phyloP scores from a whole-genome alignment of 2,113 vertebrate species.

The Zosterops borbonicus region DNA sequence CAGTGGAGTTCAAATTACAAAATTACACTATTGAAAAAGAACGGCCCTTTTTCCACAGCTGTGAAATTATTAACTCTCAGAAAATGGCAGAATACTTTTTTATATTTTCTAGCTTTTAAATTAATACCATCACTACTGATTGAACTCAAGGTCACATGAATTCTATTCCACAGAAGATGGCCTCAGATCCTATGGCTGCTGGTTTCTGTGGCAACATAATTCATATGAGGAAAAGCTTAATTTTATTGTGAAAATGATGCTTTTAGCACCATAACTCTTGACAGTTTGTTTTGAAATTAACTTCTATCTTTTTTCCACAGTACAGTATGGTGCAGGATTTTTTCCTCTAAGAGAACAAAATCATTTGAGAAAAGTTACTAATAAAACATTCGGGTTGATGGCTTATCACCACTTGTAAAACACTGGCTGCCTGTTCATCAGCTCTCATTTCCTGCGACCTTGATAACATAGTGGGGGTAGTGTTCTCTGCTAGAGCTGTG shows the following conservation, averaged over 20 bases:
- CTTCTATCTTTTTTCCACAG: neutral
- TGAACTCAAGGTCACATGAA: neutral
- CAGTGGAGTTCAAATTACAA: neutral
- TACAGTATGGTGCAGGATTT: neutral
- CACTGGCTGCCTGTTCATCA: neutral
- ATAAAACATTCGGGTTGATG: neutral
- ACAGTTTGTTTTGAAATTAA: slow-evolving; percentile 17
- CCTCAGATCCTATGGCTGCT: neutral
- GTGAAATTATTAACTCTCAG: neutral
- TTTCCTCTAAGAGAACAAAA: neutral
- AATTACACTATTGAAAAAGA: neutral
- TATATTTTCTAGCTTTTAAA: neutral
- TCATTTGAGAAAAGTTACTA: neutral
- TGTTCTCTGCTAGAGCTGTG: neutral
- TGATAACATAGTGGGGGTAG: neutral
- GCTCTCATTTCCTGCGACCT: neutral
- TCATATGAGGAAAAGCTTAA: neutral
- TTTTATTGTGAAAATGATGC: slow-evolving; percentile 3
- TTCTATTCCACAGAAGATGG: neutral
- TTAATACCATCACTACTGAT: neutral
- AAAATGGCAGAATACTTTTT: neutral
- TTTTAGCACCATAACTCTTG: neutral
- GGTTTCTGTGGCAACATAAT: slow-evolving; percentile 52
- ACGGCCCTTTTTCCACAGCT: neutral
- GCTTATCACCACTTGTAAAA: neutral